A percentile compares a stretch with the other conserved stretches of the same genome.
phyloP scores from a whole-genome alignment of 2,113 vertebrate species.

The Lanius ludovicianus region DNA sequence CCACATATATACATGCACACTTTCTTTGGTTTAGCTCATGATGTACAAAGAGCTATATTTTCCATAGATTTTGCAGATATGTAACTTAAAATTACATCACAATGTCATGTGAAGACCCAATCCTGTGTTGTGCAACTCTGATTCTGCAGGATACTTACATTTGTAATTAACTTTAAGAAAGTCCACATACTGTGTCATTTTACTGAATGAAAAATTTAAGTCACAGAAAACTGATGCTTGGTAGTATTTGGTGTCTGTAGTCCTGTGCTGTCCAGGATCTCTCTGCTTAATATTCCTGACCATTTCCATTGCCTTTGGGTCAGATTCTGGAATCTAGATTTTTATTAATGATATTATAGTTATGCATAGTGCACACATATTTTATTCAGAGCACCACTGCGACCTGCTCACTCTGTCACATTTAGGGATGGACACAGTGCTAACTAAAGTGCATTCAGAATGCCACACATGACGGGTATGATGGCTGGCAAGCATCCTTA shows the following conservation, averaged over 20 bases:
- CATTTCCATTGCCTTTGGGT: not conserved
- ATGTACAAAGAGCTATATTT: not conserved
- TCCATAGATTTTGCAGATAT: not conserved
- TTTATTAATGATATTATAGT: not conserved
- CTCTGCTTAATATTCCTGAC: not conserved
- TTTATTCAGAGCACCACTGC: not conserved
- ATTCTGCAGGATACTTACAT: not conserved
- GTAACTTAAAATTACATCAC: not conserved
- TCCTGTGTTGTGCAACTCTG: too few relatives aligned
- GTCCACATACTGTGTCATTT: rapidly evolving
- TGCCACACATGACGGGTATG: not conserved
- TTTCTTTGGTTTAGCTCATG: not conserved
- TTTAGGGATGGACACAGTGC: not conserved
- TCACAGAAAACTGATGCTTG: not conserved
- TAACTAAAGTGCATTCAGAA: not conserved
- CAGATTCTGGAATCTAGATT: not conserved
- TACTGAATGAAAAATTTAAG: not conserved
- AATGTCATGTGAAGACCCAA: not conserved
- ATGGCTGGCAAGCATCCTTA: not conserved
- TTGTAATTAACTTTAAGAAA: not conserved
- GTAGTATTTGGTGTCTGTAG: not conserved
- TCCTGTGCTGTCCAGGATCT: not conserved
- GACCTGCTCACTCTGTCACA: not conserved
- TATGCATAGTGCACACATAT: not conserved
- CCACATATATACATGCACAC: not conserved